Base-by-base conservation (phyloP, 2,113 vertebrate species). In the Gopherus flavomarginatus region DNA sequence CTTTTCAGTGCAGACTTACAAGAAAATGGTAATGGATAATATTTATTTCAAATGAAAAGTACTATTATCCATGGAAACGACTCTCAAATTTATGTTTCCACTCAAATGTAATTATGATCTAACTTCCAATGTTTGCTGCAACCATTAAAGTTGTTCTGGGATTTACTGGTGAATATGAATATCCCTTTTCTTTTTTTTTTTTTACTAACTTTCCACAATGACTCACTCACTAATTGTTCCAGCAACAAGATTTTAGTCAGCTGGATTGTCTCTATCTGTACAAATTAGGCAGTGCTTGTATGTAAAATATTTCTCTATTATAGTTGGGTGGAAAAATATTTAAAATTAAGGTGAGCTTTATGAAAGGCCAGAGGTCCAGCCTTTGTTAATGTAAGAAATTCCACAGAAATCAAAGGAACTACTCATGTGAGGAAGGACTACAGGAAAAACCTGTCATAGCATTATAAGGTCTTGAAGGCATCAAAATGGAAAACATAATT, bases 21-120 rank as follows among this genome's bases (percentile, higher is more conserved):
- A 5, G 8, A 81, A 38, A 72, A 3, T 35, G 29, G 5, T 2
- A 83, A 65, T 2, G 0, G 0, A 10, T 44, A 88, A 54, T 1
- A 1, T 47, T 12, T 44, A 3, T 27, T 8, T 1, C 0, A 81
- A 84, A 57, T 57, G 81, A 21, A 88, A 57, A 72, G 50, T 22
- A n/a, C 62, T 91, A 50, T 53, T 57, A 38, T 52, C 14, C 1
- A 1, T 84, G n/a, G 56, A 75, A 78, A 80, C 6, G 5, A 47
- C 35, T 26, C 72, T 44, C 10, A 44, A 27, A 77, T 77, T 24
- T 77, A 42, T 26, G 24, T 38, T 77, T 77, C 42, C 72, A 44
- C 42, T 42, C 38, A 77, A 44, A 77, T 14, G 24, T 44, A 44
- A 77, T 44, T 26, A 77, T 26, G n/a, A 11, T 72, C 27, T 72